Percentiles rank a stretch among this genome's conserved stretches.
phyloP scores from a whole-genome alignment of 2,113 vertebrate species.

The Oncorhynchus masou region DNA sequence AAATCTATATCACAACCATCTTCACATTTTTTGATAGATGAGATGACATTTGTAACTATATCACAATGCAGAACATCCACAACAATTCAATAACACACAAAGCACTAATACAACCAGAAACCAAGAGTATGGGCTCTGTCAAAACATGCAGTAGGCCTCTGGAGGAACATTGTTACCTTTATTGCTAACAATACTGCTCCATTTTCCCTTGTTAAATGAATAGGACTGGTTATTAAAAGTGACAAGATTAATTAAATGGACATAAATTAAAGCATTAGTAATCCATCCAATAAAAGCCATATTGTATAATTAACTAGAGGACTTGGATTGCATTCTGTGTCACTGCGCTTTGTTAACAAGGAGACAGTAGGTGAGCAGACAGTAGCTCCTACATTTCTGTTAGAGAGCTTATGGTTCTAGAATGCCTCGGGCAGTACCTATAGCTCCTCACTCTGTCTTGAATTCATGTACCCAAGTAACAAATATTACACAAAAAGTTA shows the following conservation, averaged over 20 bases:
- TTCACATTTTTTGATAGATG: too few relatives aligned
- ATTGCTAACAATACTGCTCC: constrained; percentile 40
- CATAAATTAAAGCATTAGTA: constrained; percentile 63
- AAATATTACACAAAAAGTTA: background rate
- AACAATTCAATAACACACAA: too few relatives aligned
- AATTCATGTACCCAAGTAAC: constrained; percentile 4
- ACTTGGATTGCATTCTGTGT: constrained; percentile 40
- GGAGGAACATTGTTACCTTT: constrained; percentile 26
- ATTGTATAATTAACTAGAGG: constrained; percentile 54
- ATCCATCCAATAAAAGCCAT: constrained; percentile 56
- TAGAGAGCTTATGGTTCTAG: background rate
- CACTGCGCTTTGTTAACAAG: constrained; percentile 46
- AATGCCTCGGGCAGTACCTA: background rate
- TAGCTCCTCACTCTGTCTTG: constrained; percentile 17
- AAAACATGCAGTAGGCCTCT: constrained; percentile 33
- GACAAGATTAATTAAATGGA: constrained; percentile 64
- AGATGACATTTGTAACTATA: too few relatives aligned
- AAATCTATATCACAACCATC: too few relatives aligned
- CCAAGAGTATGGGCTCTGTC: constrained; percentile 22
- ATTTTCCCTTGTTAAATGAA: constrained; percentile 48
- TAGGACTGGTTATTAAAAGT: constrained; percentile 58
- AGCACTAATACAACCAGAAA: too few relatives aligned
- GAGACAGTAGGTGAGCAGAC: constrained; percentile 8
- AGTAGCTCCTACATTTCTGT: too few relatives aligned
- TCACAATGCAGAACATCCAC: too few relatives aligned